phyloP scores from a whole-genome alignment of 1,140 invertebrate genomes.

The Streblospio benedicti region DNA sequence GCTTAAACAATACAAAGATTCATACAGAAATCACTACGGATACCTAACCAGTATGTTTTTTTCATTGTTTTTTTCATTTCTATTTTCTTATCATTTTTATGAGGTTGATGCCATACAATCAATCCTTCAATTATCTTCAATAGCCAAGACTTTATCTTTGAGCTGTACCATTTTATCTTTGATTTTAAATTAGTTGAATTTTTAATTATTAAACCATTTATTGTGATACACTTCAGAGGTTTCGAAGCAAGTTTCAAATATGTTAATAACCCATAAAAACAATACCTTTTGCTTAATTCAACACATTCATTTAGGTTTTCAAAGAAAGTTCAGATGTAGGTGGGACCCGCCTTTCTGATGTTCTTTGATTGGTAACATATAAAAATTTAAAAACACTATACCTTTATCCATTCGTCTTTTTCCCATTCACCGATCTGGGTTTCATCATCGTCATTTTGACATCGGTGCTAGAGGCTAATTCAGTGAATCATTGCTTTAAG shows the following conservation, averaged over 20 bases:
- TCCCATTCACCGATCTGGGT: conserved; percentile 56
- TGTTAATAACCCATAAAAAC: conserved; percentile 38
- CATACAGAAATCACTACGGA: no score
- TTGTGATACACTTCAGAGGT: no score
- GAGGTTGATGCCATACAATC: no score
- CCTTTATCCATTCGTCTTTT: conserved; percentile 64
- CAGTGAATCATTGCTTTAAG: conserved; percentile 14
- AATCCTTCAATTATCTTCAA: no score
- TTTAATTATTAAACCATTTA: no score
- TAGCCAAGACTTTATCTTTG: no score
- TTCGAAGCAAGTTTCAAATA: no score
- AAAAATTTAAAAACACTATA: conserved; percentile 58
- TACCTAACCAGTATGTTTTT: no score
- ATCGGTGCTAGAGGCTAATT: not conserved
- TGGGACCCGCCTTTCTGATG: conserved; percentile 72
- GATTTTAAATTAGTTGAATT: no score
- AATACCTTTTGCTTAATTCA: conserved; percentile 63
- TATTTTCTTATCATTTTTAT: no score
- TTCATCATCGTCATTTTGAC: not conserved
- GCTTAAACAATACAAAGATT: no score
- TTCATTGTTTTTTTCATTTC: no score
- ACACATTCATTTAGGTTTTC: conserved; percentile 71
- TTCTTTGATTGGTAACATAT: conserved; percentile 82
- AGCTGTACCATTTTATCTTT: not conserved
- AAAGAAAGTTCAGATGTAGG: conserved; percentile 70